Conservation (phyloP, 2,113 vertebrate species). For the Holacanthus passer region DNA sequence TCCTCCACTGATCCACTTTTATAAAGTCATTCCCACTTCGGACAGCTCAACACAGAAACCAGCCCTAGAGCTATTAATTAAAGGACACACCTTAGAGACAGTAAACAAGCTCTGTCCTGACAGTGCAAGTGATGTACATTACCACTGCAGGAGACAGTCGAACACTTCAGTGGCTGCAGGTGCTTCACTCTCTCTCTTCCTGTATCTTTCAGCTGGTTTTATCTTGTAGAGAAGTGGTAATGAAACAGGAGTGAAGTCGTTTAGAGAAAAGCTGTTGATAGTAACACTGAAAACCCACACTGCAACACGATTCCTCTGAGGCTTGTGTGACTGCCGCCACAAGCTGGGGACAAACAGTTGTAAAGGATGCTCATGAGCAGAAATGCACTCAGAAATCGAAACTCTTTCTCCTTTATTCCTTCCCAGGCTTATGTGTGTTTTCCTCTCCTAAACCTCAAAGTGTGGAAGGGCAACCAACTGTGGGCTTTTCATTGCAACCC, state of each 20-base stretch:
- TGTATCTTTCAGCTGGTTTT: constrained; percentile 42
- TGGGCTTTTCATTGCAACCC: constrained; percentile 54
- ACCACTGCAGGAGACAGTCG: constrained; percentile 11
- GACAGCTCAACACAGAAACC: constrained; percentile 33
- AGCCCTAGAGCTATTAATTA: constrained; percentile 59
- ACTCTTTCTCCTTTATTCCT: constrained; percentile 9
- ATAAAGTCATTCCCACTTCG: constrained; percentile 26
- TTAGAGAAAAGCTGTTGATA: constrained; percentile 57
- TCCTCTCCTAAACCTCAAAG: constrained; percentile 31
- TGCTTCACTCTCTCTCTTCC: constrained; percentile 9
- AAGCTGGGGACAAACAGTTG: constrained; percentile 35
- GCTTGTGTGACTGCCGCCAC: constrained; percentile 22
- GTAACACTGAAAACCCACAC: constrained; percentile 42
- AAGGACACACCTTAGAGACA: constrained; percentile 48
- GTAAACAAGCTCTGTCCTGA: constrained; percentile 52
- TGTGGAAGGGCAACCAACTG: constrained; percentile 54
- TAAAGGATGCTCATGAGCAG: constrained; percentile 28
- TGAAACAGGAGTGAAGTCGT: constrained; percentile 48
- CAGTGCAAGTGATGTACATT: constrained; percentile 39
- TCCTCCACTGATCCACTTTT: constrained; percentile 18
- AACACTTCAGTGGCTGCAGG: constrained; percentile 45
- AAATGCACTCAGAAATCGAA: constrained; percentile 58
- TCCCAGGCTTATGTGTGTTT: constrained; percentile 13
- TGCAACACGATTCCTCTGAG: constrained; percentile 54
- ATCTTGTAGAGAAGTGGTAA: constrained; percentile 36